phyloP scores from a whole-genome alignment of 2,113 vertebrate species.

The Psittacula cyanocephala region DNA sequence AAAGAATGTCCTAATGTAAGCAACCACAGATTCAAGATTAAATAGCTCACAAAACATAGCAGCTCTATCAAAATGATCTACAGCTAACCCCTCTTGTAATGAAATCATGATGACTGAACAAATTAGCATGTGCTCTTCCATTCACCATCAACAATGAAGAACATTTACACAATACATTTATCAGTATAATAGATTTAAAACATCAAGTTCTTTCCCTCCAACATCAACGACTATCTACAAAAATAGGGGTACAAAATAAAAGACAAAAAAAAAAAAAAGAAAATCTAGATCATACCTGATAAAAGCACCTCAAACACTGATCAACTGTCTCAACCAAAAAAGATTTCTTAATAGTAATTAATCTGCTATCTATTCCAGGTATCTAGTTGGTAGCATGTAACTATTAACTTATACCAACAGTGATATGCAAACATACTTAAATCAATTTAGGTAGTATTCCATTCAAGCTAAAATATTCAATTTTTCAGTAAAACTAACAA shows the following conservation, averaged over 20 bases:
- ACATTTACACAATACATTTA: not conserved
- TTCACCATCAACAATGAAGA: not conserved
- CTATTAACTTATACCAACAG: not conserved
- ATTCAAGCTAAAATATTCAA: not conserved
- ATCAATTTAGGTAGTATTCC: not conserved
- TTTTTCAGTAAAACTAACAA: not conserved
- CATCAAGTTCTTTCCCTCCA: not conserved
- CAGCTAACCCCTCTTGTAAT: not conserved
- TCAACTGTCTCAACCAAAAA: not conserved
- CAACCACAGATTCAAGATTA: not conserved
- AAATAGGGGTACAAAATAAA: not conserved
- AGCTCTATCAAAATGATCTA: not conserved
- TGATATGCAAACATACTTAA: not conserved
- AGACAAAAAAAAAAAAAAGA: not conserved
- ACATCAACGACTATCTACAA: not conserved
- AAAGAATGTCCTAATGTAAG: not conserved
- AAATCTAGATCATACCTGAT: not conserved
- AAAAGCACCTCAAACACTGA: not conserved
- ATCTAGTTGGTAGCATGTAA: not conserved
- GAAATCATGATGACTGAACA: not conserved
- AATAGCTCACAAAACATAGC: not conserved
- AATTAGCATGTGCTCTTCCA: not conserved
- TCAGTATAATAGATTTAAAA: not conserved
- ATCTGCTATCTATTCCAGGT: not conserved
- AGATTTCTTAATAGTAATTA: not conserved